Evolutionary conservation across 1,140 invertebrate species (phyloP).

Genomic region (Ceratosolen fusciceps): DNA sequence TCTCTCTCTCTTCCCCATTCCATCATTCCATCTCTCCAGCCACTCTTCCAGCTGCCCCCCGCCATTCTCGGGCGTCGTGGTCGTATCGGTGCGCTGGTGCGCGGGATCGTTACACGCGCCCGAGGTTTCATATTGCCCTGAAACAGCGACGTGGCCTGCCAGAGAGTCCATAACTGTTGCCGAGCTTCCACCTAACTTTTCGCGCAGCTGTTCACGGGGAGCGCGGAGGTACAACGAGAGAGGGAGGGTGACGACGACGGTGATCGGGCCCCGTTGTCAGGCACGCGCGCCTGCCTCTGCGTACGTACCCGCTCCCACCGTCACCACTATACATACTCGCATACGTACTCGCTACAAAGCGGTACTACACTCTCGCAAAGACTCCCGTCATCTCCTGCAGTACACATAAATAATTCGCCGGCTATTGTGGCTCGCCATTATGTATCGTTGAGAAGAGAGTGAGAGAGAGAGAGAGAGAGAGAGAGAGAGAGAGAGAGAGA

Average conservation of each 20-base stretch:
- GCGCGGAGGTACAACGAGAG: background rate
- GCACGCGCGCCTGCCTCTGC: no score
- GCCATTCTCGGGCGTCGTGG: background rate
- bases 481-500: no score
- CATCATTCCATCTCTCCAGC: no score
- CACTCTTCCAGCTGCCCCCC: no score
- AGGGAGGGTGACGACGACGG: background rate
- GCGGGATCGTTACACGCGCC: background rate
- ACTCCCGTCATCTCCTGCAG: background rate
- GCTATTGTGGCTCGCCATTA: background rate
- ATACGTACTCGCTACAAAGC: no score
- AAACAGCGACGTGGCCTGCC: background rate
- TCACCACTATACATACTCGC: background rate
- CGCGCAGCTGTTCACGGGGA: slow-evolving; percentile 4
- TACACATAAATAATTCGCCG: slow-evolving; percentile 28
- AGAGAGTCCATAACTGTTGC: background rate
- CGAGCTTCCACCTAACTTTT: slow-evolving; percentile 13
- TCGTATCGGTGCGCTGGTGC: background rate
- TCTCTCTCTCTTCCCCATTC: background rate
- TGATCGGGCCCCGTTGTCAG: background rate
- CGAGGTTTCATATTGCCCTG: background rate
- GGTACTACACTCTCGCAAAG: background rate
- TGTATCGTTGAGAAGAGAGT: background rate
- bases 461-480: background rate
- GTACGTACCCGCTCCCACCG: background rate